These are phyloP conservation scores for Carassius auratus DNA, from an alignment of 2,113 vertebrate species.

Conservation along the genomic window DNA sequence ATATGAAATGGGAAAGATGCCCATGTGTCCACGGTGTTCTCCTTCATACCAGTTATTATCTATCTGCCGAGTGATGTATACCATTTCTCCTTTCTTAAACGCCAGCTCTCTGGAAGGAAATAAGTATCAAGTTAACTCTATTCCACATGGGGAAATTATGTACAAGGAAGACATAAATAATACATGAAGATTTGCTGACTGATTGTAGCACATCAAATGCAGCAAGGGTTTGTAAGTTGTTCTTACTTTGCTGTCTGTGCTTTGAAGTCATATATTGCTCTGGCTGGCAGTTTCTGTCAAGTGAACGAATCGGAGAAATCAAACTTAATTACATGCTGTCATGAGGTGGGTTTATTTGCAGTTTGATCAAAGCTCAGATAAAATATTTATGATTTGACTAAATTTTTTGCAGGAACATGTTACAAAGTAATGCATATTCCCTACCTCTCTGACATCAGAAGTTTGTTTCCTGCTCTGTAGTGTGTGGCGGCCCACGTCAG, in stretches of 20 bases:
- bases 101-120: slow-evolving; percentile 83
- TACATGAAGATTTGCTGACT: background rate
- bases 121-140: background rate
- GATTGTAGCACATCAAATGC: background rate
- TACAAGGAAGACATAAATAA: background rate
- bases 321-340: background rate
- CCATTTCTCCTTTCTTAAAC: slow-evolving; percentile 87
- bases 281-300: slow-evolving; percentile 84
- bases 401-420: background rate
- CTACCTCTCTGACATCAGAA: slow-evolving; percentile 81
- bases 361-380: background rate
- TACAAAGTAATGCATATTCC: background rate
- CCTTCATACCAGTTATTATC: slow-evolving; percentile 93
- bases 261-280: slow-evolving; percentile 89
- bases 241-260: slow-evolving; percentile 91
- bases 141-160: background rate
- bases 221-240: slow-evolving; percentile 16
- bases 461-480: slow-evolving; percentile 78
- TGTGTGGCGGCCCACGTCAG: slow-evolving; percentile 74
- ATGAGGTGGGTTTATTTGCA: background rate
- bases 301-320: slow-evolving; percentile 20
- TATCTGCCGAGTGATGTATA: slow-evolving; percentile 87
- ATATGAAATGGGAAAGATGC: slow-evolving; percentile 88
- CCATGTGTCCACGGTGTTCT: slow-evolving; percentile 81
- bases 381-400: background rate